phyloP scores from a whole-genome alignment of 1,140 invertebrate genomes.

The Dufourea novaeangliae region DNA sequence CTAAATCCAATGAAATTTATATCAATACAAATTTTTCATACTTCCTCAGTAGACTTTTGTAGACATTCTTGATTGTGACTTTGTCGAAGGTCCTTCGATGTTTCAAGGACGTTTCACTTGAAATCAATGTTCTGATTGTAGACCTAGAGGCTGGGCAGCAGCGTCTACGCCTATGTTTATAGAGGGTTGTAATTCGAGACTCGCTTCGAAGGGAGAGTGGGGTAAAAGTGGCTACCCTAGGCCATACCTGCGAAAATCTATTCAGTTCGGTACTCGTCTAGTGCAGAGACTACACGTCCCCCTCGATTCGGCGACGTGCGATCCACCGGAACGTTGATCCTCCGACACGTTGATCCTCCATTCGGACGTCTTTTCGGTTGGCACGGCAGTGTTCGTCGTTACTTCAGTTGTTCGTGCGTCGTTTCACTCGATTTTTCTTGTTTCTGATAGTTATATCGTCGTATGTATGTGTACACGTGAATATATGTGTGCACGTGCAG shows the following conservation, averaged over 20 bases:
- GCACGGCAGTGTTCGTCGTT: neutral
- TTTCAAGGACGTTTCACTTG: too few relatives aligned
- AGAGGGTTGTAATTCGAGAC: constrained; percentile 76
- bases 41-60: too few relatives aligned
- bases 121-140: neutral
- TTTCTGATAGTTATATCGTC: neutral
- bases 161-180: constrained; percentile 72
- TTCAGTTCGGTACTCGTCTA: constrained; percentile 69
- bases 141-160: neutral
- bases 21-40: too few relatives aligned
- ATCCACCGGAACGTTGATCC: constrained; percentile 2
- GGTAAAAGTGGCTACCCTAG: constrained; percentile 73
- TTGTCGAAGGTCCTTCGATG: too few relatives aligned
- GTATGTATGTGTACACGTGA: too few relatives aligned
- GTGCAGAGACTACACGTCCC: constrained; percentile 19
- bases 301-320: constrained; percentile 13
- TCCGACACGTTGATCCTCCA: neutral
- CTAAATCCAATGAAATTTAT: too few relatives aligned
- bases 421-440: neutral
- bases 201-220: constrained; percentile 63
- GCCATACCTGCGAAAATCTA: constrained; percentile 78
- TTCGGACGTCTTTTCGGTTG: neutral
- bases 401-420: neutral
- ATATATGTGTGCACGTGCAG: neutral
- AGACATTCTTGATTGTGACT: too few relatives aligned